phyloP scores from a whole-genome alignment of 2,797 vertebrate genomes.

The Poeciliopsis presidionis region DNA sequence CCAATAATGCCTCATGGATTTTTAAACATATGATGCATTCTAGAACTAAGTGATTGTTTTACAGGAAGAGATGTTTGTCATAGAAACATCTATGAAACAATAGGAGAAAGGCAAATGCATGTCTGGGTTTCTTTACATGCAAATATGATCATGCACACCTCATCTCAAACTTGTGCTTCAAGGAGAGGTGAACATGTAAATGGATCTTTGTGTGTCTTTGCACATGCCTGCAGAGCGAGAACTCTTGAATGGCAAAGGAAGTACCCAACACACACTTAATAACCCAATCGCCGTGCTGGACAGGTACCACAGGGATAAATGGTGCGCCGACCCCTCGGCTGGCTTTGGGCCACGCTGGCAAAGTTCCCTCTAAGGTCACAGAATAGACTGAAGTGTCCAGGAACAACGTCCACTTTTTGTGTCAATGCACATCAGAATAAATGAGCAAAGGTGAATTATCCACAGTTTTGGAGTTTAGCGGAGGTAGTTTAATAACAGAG shows the following conservation, averaged over 20 bases:
- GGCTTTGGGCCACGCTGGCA: slow-evolving; percentile 5
- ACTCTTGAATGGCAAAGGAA: slow-evolving; percentile 40
- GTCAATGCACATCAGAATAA: slow-evolving; percentile 11
- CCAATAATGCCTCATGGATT: slow-evolving; percentile 30
- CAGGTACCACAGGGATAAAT: slow-evolving; percentile 51
- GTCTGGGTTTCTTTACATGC: not conserved
- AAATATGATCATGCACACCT: slow-evolving; percentile 5
- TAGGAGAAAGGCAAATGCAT: not conserved
- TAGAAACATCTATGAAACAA: slow-evolving; percentile 13
- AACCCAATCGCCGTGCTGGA: slow-evolving; percentile 57
- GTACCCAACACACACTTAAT: slow-evolving; percentile 54
- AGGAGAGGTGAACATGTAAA: slow-evolving; percentile 60
- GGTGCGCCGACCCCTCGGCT: not conserved
- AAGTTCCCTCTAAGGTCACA: slow-evolving; percentile 14
- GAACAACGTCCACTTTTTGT: not conserved
- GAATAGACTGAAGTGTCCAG: slow-evolving; percentile 12
- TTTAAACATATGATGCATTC: slow-evolving; percentile 5
- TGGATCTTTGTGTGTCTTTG: slow-evolving; percentile 62
- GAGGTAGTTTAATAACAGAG: slow-evolving; percentile 52
- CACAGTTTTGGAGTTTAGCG: slow-evolving; percentile 31
- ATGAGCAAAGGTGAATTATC: slow-evolving; percentile 25
- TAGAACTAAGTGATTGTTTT: slow-evolving; percentile 16
- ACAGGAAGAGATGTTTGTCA: slow-evolving; percentile 19
- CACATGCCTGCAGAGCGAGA: slow-evolving; percentile 37
- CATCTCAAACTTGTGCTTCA: slow-evolving; percentile 30